Evolutionary conservation across 2,113 vertebrate species (phyloP).

Genomic region (Cnemophilus loriae): DNA sequence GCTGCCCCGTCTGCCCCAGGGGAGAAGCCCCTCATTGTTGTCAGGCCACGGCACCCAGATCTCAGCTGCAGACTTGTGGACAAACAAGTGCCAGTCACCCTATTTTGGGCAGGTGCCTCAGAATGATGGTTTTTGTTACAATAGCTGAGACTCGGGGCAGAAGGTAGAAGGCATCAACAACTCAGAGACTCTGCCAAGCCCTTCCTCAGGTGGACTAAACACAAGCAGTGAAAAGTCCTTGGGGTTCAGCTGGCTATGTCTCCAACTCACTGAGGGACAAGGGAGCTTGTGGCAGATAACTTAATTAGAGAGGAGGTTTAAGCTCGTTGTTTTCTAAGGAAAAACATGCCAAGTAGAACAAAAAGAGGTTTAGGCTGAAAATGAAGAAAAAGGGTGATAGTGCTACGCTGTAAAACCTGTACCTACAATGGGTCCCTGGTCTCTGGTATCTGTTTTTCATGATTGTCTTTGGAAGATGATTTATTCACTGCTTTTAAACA

Average conservation of each 20-base stretch:
- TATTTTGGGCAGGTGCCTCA: neutral
- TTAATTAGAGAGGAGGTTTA: neutral
- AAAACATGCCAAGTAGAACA: neutral
- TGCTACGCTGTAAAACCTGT: neutral
- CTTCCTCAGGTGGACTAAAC: neutral
- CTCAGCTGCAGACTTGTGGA: neutral
- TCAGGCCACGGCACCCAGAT: neutral
- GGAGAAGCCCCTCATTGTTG: neutral
- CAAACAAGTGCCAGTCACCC: neutral
- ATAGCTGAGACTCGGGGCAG: neutral
- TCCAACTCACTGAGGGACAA: neutral
- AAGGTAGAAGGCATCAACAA: neutral
- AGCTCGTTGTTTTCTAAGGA: neutral
- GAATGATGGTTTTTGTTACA: neutral
- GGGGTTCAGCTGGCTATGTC: neutral
- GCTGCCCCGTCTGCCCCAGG: neutral
- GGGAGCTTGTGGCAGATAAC: neutral
- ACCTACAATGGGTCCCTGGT: neutral
- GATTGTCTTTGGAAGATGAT: neutral
- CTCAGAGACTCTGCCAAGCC: neutral
- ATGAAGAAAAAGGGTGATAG: neutral
- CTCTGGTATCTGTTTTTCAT: neutral
- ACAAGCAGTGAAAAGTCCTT: rapidly evolving
- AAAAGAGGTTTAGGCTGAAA: neutral
- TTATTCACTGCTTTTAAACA: neutral